Evolutionary conservation across 1,140 invertebrate species (phyloP).

Genomic region (Heliconius nattereri): DNA sequence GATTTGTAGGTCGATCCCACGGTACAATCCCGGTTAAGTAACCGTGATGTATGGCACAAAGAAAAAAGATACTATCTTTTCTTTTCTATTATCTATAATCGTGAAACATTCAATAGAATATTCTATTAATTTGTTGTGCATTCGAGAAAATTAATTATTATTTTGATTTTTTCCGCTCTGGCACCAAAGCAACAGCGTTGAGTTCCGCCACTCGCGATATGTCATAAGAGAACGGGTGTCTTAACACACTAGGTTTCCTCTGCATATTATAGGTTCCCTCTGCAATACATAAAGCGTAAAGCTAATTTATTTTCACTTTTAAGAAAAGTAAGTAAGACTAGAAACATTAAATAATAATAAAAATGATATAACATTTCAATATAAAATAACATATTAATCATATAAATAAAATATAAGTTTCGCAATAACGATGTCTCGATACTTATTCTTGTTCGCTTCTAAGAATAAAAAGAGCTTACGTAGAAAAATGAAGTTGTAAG

Average conservation of each 20-base stretch:
- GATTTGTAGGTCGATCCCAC: constrained; percentile 41
- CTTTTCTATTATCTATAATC: constrained; percentile 10
- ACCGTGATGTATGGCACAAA: constrained; percentile 21
- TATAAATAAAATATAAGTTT: not conserved
- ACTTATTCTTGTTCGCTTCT: not conserved
- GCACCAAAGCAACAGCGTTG: no score
- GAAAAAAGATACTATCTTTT: constrained; percentile 22
- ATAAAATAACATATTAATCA: not conserved
- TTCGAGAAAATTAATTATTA: no score
- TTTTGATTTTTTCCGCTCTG: no score
- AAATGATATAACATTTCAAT: not conserved
- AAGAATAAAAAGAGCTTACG: not conserved
- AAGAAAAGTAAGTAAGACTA: no score
- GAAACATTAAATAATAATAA: not conserved
- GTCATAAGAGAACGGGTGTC: no score
- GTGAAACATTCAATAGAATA: not conserved
- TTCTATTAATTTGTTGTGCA: no score
- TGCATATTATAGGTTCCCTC: no score
- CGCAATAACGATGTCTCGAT: not conserved
- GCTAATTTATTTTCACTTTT: no score
- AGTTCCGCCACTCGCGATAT: no score
- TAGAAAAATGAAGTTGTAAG: constrained; percentile 3
- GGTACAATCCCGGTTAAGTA: constrained; percentile 31
- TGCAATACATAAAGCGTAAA: no score
- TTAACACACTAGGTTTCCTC: no score